phyloP scores from a whole-genome alignment of 2,113 vertebrate genomes.

The Lanius ludovicianus region DNA sequence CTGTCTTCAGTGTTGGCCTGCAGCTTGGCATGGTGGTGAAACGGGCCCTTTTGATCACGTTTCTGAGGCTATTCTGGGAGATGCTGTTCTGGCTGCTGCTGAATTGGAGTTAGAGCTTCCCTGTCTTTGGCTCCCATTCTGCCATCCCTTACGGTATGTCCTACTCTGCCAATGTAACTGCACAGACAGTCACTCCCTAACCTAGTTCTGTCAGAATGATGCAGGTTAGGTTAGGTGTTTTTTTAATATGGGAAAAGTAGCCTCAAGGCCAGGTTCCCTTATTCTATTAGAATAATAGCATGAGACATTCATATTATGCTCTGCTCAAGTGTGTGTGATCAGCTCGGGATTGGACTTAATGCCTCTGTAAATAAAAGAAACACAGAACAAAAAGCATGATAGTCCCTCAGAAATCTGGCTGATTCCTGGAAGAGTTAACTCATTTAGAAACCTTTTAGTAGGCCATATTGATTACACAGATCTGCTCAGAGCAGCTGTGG shows the following conservation, averaged over 20 bases:
- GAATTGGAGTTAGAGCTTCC: not conserved
- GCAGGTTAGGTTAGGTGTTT: not conserved
- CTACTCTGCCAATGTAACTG: not conserved
- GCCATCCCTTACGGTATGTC: rapidly evolving
- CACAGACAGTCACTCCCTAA: not conserved
- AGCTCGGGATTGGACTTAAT: constrained; percentile 2
- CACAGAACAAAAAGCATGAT: not conserved
- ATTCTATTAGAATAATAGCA: not conserved
- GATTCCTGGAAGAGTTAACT: constrained; percentile 58
- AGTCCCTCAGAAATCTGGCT: not conserved
- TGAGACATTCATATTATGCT: not conserved
- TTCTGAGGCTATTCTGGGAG: not conserved
- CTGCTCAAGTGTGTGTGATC: not conserved
- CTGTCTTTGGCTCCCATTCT: not conserved
- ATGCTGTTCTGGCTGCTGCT: not conserved
- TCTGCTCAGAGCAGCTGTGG: constrained; percentile 29
- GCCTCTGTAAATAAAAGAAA: constrained; percentile 36
- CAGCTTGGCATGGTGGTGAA: not conserved
- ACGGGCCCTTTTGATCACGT: not conserved
- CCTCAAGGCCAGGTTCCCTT: constrained; percentile 11
- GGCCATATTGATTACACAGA: not conserved
- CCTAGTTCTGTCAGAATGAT: constrained; percentile 32
- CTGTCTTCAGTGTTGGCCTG: not conserved
- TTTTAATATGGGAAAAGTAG: not conserved
- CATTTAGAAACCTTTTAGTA: constrained; percentile 57